Evolutionary conservation across 2,797 vertebrate genomes (phyloP), one percentile per base, ranked within the genome.

Genomic region (Sciurus vulgaris): DNA sequence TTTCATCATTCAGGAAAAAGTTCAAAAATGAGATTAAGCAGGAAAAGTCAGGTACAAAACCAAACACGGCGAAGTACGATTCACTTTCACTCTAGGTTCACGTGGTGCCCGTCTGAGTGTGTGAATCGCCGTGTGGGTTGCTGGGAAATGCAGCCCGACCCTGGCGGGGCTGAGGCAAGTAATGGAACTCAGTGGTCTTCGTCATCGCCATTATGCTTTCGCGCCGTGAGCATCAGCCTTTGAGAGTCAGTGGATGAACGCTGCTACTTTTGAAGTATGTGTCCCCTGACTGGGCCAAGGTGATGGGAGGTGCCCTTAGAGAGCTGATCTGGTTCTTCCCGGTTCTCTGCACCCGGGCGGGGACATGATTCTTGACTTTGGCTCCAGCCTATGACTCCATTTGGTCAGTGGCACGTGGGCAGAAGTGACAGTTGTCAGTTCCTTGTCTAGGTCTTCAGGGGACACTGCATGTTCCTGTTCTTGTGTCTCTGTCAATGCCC

Each of bases 291-390:
- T 38, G 41, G 35, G 30, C 17, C n/a, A 30, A 12, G 51, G 76
- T 0, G 3, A 4, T 69, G 6, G 17, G 30, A 11, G 51, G 1
- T 6, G 67, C 54, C 12, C 9, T 26, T 7, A 26, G 20, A 3
- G 26, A 33, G 17, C 11, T 28, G 33, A 7, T 6, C 8, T 44
- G 3, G 0, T 22, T 59, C 38, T 22, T 18, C 6, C 0, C 10
- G 5, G 14, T n/a, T 30, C 63, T 70, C 24, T 14, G 2, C 4
- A 3, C 18, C 44, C 1, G 0, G 1, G n/a, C 7, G 7, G 7
- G 30, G 67, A 14, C 44, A 2, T 1, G 5, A 24, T 15, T 81
- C 86, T 17, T 12, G 61, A 63, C 3, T 20, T 5, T 10, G n/a
- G 13, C 12, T 41, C 74, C 7, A 24, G 15, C 24, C 28, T 41